Conservation (phyloP, 2,888 invertebrate genomes). For the Machimus rusticus region DNA sequence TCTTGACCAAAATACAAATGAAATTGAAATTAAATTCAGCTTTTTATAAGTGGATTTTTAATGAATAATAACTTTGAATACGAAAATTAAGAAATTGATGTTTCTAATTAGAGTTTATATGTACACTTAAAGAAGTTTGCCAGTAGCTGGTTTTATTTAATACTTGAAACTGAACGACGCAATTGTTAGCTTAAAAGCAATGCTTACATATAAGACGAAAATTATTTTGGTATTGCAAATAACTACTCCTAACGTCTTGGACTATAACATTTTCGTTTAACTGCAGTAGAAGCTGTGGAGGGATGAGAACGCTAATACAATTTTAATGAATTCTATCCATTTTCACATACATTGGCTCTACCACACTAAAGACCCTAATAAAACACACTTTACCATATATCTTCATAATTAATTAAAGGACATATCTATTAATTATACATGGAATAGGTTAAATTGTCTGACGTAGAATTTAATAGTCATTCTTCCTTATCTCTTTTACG, state of each 20-base stretch:
- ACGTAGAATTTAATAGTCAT: background rate
- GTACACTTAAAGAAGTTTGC: conserved; percentile 26
- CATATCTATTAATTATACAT: background rate
- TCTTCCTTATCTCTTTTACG: background rate
- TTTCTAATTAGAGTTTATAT: conserved; percentile 42
- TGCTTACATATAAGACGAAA: conserved; percentile 31
- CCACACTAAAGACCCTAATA: background rate
- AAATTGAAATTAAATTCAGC: conserved; percentile 28
- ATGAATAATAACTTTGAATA: conserved; percentile 60
- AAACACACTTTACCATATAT: background rate
- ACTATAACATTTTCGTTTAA: conserved; percentile 3
- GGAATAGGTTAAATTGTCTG: background rate
- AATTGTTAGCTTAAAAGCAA: conserved; percentile 28
- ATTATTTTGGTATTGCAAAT: conserved; percentile 14
- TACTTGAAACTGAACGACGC: conserved; percentile 1
- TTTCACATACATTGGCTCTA: background rate
- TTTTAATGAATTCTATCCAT: background rate
- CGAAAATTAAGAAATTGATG: conserved; percentile 53
- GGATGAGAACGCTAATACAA: background rate
- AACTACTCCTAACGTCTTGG: conserved; percentile 1
- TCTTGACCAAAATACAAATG: background rate
- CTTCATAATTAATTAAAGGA: background rate
- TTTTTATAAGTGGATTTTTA: background rate
- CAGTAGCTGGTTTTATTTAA: conserved; percentile 21
- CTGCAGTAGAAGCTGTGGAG: background rate